A percentile compares a stretch with the other conserved stretches of the same genome.
Conservation (phyloP, 2,888 invertebrate genomes). For the Drosophila crucigera region DNA sequence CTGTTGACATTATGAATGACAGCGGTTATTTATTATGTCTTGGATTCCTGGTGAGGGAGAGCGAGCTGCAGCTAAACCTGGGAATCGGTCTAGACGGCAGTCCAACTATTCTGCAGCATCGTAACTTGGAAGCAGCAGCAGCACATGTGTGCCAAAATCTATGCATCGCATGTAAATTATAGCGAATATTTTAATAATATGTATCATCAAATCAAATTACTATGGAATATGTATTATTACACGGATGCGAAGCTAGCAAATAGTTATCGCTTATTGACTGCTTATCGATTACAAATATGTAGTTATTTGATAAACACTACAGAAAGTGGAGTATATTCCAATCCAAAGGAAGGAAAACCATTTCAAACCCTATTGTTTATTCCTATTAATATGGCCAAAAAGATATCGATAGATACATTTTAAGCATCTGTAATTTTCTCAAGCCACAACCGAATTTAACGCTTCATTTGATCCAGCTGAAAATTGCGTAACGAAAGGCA, state of each 20-base stretch:
- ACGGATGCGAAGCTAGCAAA: neutral
- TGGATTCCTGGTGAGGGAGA: conserved; percentile 35
- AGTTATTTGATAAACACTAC: neutral
- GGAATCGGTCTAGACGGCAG: conserved; percentile 34
- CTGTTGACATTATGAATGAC: conserved; percentile 81
- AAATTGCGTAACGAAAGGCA: conserved; percentile 60
- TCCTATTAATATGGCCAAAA: neutral
- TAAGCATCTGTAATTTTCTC: conserved; percentile 9
- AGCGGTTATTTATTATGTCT: conserved; percentile 81
- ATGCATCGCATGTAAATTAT: conserved; percentile 22
- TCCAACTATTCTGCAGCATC: conserved; percentile 7
- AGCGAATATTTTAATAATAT: conserved; percentile 15
- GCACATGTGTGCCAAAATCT: conserved; percentile 12
- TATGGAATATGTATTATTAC: neutral
- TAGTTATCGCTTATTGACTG: neutral
- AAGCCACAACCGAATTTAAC: conserved; percentile 43
- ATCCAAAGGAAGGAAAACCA: neutral
- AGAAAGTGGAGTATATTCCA: neutral
- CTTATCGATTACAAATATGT: neutral
- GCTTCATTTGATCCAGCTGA: conserved; percentile 60
- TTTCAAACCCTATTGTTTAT: neutral
- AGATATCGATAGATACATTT: conserved; percentile 1
- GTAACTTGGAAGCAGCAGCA: conserved; percentile 29
- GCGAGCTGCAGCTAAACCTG: conserved; percentile 29
- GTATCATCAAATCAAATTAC: conserved; percentile 3